phyloP scores from a whole-genome alignment of 2,113 vertebrate species.

The Isurus oxyrinchus region DNA sequence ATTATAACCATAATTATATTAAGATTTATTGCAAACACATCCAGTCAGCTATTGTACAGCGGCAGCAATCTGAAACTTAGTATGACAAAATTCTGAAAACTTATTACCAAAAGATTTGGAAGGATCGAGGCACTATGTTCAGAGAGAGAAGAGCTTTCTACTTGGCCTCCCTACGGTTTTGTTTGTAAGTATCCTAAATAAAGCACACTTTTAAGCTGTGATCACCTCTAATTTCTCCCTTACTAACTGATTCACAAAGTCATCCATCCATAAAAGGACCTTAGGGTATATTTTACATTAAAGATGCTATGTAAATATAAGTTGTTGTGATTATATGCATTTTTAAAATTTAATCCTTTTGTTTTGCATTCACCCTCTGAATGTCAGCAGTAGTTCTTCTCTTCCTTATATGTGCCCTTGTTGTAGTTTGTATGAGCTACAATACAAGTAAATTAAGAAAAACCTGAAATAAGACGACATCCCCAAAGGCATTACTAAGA shows the following conservation, averaged over 20 bases:
- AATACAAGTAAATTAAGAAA: neutral
- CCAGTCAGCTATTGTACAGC: neutral
- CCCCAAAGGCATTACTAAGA: conserved; percentile 90
- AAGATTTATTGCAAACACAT: neutral
- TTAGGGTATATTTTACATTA: neutral
- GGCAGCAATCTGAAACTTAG: neutral
- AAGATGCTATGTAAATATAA: neutral
- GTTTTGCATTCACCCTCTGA: neutral
- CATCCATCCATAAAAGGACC: neutral
- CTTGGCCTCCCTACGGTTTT: neutral
- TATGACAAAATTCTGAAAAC: neutral
- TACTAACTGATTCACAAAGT: neutral
- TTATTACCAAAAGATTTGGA: neutral
- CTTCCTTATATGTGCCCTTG: neutral
- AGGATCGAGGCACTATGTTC: neutral
- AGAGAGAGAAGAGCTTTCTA: neutral
- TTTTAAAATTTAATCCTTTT: neutral
- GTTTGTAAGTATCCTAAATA: neutral
- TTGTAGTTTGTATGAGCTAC: neutral
- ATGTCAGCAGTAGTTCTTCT: no score
- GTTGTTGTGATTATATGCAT: neutral
- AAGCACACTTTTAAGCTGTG: neutral
- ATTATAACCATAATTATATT: neutral
- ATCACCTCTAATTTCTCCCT: neutral
- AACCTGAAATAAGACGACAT: conserved; percentile 95